Conservation (phyloP, 2,888 invertebrate genomes). For the Drosophila dives region DNA sequence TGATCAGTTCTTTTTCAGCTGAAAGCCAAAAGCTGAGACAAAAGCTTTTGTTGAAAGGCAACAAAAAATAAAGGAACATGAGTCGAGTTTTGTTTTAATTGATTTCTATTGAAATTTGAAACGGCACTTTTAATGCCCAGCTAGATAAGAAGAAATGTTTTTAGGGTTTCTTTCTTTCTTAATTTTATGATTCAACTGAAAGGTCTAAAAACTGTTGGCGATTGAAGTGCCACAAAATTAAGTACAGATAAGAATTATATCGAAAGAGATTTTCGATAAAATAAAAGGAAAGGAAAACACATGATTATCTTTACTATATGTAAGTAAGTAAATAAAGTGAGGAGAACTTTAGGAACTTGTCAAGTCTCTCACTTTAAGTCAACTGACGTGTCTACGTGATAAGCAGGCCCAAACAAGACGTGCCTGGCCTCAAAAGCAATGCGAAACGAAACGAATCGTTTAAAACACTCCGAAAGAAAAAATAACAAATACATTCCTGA, state of each 20-base stretch:
- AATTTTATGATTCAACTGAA: slow-evolving; percentile 38
- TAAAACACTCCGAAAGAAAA: slow-evolving; percentile 12
- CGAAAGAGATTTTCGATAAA: slow-evolving; percentile 1
- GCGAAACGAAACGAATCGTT: not conserved
- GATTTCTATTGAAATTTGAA: slow-evolving; percentile 77
- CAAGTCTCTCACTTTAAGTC: slow-evolving; percentile 11
- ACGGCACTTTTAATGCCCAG: slow-evolving; percentile 67
- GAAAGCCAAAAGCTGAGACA: slow-evolving; percentile 43
- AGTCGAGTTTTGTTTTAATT: slow-evolving; percentile 58
- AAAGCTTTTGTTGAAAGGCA: slow-evolving; percentile 49
- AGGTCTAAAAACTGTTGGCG: slow-evolving; percentile 12
- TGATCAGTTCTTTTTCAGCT: slow-evolving; percentile 35
- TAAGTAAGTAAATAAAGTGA: slow-evolving; percentile 11
- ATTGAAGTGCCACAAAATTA: slow-evolving; percentile 1
- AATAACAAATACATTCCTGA: slow-evolving; percentile 44
- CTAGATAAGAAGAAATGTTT: slow-evolving; percentile 33
- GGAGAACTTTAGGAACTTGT: slow-evolving; percentile 23
- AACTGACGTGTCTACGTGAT: slow-evolving; percentile 59
- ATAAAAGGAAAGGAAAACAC: slow-evolving; percentile 11
- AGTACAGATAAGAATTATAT: slow-evolving; percentile 12
- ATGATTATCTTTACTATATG: slow-evolving; percentile 2
- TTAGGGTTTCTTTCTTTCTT: slow-evolving; percentile 4
- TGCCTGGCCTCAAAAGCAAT: slow-evolving; percentile 57
- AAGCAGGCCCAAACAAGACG: slow-evolving; percentile 63
- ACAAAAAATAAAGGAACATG: slow-evolving; percentile 42